Base-by-base conservation (phyloP, 1,140 invertebrate genomes). In the Caerostris darwini region DNA sequence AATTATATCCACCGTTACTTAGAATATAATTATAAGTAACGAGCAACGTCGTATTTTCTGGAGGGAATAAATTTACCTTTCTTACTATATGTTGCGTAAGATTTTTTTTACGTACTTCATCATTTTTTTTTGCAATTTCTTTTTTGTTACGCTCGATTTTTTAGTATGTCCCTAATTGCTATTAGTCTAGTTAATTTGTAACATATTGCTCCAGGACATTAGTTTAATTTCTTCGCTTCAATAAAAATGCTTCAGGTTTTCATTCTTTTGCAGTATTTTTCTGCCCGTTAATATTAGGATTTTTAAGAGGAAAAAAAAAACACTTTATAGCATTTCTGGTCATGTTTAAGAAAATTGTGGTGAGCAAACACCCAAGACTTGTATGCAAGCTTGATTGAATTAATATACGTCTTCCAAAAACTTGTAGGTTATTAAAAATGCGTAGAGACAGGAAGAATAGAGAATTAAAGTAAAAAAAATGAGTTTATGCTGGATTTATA, bases 11-110 rank as follows among this genome's bases (percentile, higher is more conserved):
- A 34, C 54, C 77, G 90, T 92, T 92, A 67, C 90, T 50, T 85
- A 50, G 61, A 67, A 83, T 92, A 85, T 92, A 92, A 92, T 92
- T 92, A 92, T 61, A 67, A 85, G 81, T 83, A 92, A 85, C 57
- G 58, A n/a, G 89, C 88, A 58, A n/a, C 14, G 12, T n/a, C 17
- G 69, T 81, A 82, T 90, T 90, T 90, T 90, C 64, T 56, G 3
- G 61, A 67, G 82, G 53, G 64, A 90, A 90, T 77, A 90, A 71
- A 90, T 90, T 90, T 90, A 69, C 50, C 86, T 54, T 53, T 19
- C 12, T 10, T 69, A 34, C 34, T 34, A 34, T 34, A 34, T 34
- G 34, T 34, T 34, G 34, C 34, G 34, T 2, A 34, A 34, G 34
- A 34, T 34, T 34, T 34, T 34, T 34, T 34, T 34, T n/a, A n/a